Conservation (phyloP, 2,113 vertebrate species). For the Gambusia affinis region DNA sequence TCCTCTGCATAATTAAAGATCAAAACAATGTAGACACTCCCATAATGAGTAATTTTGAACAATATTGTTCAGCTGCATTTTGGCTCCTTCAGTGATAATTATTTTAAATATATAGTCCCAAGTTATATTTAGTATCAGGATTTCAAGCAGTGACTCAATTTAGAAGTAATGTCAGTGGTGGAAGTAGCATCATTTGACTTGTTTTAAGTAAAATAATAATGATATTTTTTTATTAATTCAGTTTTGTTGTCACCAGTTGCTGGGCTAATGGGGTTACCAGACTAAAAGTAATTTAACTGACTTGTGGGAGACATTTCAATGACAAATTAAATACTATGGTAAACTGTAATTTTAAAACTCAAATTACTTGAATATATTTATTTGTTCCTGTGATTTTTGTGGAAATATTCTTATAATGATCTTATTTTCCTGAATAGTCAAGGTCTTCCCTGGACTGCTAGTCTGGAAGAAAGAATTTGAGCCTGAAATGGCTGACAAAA, state of each 20-base stretch:
- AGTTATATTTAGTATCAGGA: no score
- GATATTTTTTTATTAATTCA: background rate
- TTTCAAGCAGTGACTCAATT: no score
- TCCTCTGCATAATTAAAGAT: no score
- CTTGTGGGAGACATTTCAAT: background rate
- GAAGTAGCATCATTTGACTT: no score
- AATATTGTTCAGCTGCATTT: background rate
- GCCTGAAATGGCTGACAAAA: rapidly evolving
- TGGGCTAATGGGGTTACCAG: background rate
- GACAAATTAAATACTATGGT: background rate
- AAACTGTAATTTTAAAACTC: no score
- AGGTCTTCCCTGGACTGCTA: conserved; percentile 63
- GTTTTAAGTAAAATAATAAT: background rate
- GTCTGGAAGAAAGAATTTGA: rapidly evolving
- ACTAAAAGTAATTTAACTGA: background rate
- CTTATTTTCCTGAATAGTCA: conserved; percentile 48
- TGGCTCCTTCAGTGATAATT: background rate
- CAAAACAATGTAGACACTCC: no score
- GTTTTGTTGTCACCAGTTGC: no score
- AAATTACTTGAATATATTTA: background rate
- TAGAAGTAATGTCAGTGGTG: no score
- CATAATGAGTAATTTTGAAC: background rate
- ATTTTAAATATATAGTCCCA: background rate
- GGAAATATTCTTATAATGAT: background rate
- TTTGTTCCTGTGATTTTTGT: background rate